phyloP scores from a whole-genome alignment of 2,888 invertebrate genomes.

The Xestia ashworthii region DNA sequence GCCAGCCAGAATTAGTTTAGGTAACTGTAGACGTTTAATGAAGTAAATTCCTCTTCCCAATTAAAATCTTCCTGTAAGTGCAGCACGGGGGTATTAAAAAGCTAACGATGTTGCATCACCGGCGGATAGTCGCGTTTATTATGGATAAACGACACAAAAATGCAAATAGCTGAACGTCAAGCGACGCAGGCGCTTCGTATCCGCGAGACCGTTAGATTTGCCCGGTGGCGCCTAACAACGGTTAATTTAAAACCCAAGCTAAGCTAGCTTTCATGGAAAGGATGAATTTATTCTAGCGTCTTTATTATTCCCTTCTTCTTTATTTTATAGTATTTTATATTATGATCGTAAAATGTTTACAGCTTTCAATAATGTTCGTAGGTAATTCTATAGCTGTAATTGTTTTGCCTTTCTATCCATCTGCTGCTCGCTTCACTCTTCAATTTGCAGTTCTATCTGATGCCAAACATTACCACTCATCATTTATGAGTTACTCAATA shows the following conservation, averaged over 20 bases:
- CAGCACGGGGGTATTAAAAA: conserved; percentile 47
- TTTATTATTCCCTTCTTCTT: conserved; percentile 9
- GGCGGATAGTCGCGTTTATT: conserved; percentile 58
- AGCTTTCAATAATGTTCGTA: conserved; percentile 20
- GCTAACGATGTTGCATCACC: conserved; percentile 50
- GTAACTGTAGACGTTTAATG: conserved; percentile 10
- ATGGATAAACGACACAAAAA: conserved; percentile 68
- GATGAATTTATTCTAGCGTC: conserved; percentile 28
- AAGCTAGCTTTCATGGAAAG: conserved; percentile 40
- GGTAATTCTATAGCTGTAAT: conserved; percentile 20
- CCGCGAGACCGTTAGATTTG: conserved; percentile 68
- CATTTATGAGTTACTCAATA: conserved; percentile 23
- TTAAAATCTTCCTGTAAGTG: conserved; percentile 36
- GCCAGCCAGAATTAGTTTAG: conserved; percentile 2
- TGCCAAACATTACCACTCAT: conserved; percentile 30
- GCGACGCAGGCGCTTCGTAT: conserved; percentile 60
- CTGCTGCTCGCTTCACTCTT: conserved; percentile 21
- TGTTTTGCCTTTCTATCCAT: conserved; percentile 46
- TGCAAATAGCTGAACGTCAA: conserved; percentile 67
- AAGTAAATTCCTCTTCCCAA: conserved; percentile 30
- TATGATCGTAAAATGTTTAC: background rate
- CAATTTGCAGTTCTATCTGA: conserved; percentile 36
- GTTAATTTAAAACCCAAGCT: conserved; percentile 53
- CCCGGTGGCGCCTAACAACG: conserved; percentile 66
- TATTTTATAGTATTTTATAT: background rate